Evolutionary conservation across 1,140 invertebrate species (phyloP), one percentile per base, ranked within the genome.

Genomic region (Hesperophylax magnus): DNA sequence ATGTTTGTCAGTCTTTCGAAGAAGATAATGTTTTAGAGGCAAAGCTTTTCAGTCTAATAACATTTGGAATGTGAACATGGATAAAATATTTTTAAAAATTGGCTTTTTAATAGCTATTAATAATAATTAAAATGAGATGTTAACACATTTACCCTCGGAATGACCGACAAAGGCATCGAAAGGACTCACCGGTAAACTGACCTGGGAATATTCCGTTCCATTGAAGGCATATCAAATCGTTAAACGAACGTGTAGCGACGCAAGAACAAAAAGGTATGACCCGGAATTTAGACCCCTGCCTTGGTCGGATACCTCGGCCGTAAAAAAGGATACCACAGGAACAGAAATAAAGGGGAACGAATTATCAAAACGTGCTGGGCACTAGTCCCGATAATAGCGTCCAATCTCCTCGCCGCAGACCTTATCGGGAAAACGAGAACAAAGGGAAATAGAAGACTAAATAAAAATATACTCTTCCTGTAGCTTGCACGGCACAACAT

Each of bases 331-430:
- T 54, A 27, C 17, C 20, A 11, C 47, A 24, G 52, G 71, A 74
- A 74, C 18, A 74, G 53, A 74, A 74, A 74, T 74, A 56, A 74
- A 27, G 52, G 71, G 71, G 71, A 74, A 74, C 71, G 71, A 74
- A 74, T 74, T 20, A 54, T 17, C 18, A 54, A 74, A 74, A 74
- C 71, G 71, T 74, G 71, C 39, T 31, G 71, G 20, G 0, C 34
- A 69, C 34, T 69, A 69, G 24, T 34, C 34, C 34, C 34, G 3
- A 69, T 47, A 69, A 69, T 69, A 47, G 8, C 39, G 34, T 22
- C 14, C 34, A 18, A 69, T 69, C 34, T 47, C 31, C 17, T 39
- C 34, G 65, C 65, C n/a, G n/a, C 24, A 65, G 8, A 47, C 20
- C 18, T 24, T 47, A 39, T 14, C 31, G 1, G 39, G 34, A 69